A percentile compares a stretch with the other conserved stretches of the same genome.
Evolutionary conservation across 2,888 invertebrate genomes (phyloP).

Genomic region (Acronicta leporina): DNA sequence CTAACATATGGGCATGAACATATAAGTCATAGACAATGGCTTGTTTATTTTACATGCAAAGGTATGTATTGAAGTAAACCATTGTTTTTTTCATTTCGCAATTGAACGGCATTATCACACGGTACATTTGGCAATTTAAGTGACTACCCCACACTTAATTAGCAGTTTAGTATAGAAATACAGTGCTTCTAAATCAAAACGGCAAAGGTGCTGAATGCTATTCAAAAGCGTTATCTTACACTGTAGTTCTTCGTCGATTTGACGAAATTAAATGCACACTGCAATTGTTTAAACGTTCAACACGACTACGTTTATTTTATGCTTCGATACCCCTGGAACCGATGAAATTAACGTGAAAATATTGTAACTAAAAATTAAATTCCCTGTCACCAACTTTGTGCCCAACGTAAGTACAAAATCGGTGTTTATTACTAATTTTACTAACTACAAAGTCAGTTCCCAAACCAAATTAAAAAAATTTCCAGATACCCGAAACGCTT

Average conservation of each 20-base stretch:
- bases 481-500: conserved; percentile 14
- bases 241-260: conserved; percentile 36
- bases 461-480: conserved; percentile 27
- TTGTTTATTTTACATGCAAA: conserved; percentile 34
- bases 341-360: conserved; percentile 23
- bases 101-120: not conserved
- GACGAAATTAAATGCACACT: conserved; percentile 32
- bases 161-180: not conserved
- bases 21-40: conserved; percentile 22
- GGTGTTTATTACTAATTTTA: conserved; percentile 24
- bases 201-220: conserved; percentile 38
- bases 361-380: not conserved
- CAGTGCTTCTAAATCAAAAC: conserved; percentile 38
- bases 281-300: conserved; percentile 67
- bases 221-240: conserved; percentile 43
- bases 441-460: conserved; percentile 21
- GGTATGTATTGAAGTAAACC: not conserved
- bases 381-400: conserved; percentile 29
- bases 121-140: not conserved
- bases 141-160: not conserved
- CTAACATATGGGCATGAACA: conserved; percentile 22
- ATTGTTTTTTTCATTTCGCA: not conserved
- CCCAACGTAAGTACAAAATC: conserved; percentile 8
- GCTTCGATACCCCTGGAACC: conserved; percentile 73
- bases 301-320: conserved; percentile 72